Evolutionary conservation across 2,797 vertebrate species (phyloP), one percentile per base, ranked within the genome.

Genomic region (Chromis chromis): DNA sequence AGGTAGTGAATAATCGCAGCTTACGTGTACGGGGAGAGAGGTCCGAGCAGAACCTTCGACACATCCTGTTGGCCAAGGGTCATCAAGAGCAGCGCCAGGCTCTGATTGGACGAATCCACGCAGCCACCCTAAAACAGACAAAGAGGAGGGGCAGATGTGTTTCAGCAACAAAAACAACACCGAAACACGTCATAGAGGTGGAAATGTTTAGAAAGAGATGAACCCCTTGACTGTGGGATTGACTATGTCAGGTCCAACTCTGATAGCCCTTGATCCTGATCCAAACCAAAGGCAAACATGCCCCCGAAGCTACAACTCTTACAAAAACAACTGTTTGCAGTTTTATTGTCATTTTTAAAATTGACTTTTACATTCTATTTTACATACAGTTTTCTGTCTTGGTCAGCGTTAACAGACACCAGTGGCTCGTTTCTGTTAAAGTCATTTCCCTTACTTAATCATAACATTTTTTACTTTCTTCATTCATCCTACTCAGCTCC

Each of bases 21-120:
- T 95, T 88, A 95, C 94, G 97, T 98, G 92, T 99, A 98, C 0
- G 97, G 96, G 16, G 98, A 99, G 56, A 99, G 95, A 3, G 98
- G 96, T 92, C 98, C 98, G 3, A 98, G 91, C 39, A 98, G 93
- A 76, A 96, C 91, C 96, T 99, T 99, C 59, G 98, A 99, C 91
- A 99, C 98, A 60, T 99, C 98, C 86, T 96, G 96, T 70, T 98
- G 97, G 86, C 98, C 97, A 89, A 99, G 96, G 80, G 96, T 98
- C 98, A 99, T 99, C 83, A 98, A 94, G 59, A 99, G 93, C 46
- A 99, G 80, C 40, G 94, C 95, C 85, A 99, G 92, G 89, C 96
- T 99, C 93, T 99, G 98, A 95, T 97, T 99, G 92, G 95, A 93
- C 0, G 98, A 99, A 91, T 98, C 98, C 82, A 98, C 96, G 76